Evolutionary conservation across 2,888 invertebrate species (phyloP), one percentile per base, ranked within the genome.

Genomic region (Cremastinae sp.): DNA sequence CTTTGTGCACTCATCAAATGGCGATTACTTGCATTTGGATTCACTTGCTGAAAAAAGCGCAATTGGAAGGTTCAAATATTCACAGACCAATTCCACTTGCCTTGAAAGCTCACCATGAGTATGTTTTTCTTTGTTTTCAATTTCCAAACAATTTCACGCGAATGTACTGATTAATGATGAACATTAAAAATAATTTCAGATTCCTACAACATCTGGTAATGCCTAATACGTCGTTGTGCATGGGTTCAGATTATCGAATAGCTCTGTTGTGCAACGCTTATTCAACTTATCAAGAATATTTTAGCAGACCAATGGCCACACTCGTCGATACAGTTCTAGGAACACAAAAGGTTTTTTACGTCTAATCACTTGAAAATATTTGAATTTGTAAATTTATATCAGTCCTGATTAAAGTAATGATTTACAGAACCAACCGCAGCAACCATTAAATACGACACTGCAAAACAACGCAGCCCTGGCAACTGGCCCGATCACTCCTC

Each of bases 21-120:
- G 97, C 98, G 0, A 95, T 96, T 78, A 96, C 97, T 9, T 98
- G 97, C 85, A 98, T 98, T 87, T 98, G 98, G 98, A 96, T 98
- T 88, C 98, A 98, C 90, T 91, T 98, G 75, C 92, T 97, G 82
- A 97, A 96, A 88, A 98, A 98, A 90, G 98, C 98, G 0, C 96
- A 97, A 87, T 92, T 94, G 1, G 97, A 97, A 87, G 95, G 95
- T 84, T 93, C 94, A 78, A 95, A 94, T 80, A 93, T 96, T 85
- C 93, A 93, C 75, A 90, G 94, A 58, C 94, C 95, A 0, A 93
- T 97, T 87, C 97, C 97, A 0, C 93, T 93, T 80, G 95, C 96
- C 49, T 91, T 97, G 8, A 95, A 95, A 90, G 93, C 93, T 73
- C 97, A 97, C 86, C 94, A 96, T 85, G 96, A 96, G 94, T 96